Evolutionary conservation across 2,113 vertebrate genomes (phyloP).

Genomic region (Dicerorhinus sumatrensis): DNA sequence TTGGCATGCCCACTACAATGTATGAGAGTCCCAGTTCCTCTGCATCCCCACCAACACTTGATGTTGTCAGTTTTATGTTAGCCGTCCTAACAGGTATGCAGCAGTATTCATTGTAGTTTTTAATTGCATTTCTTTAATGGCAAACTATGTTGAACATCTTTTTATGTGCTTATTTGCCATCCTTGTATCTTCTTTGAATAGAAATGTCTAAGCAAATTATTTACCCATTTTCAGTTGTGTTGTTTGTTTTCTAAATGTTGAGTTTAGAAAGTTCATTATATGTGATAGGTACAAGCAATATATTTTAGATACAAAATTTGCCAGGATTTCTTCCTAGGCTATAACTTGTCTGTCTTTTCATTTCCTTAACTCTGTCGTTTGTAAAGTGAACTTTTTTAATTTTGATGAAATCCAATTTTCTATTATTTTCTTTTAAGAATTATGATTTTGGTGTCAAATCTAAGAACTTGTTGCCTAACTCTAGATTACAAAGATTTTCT

Average conservation of each 20-base stretch:
- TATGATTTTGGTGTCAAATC: not conserved
- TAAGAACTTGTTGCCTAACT: not conserved
- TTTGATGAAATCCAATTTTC: not conserved
- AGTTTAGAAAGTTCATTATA: not conserved
- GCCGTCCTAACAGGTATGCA: too few species aligned
- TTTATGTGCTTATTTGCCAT: not conserved
- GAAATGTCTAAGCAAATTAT: not conserved
- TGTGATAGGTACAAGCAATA: not conserved
- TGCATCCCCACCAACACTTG: not conserved
- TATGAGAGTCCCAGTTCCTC: not conserved
- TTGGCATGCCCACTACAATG: not conserved
- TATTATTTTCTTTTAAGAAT: not conserved
- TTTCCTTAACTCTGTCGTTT: not conserved
- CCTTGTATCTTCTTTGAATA: not conserved
- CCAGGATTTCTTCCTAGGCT: not conserved
- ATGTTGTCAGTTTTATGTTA: not conserved
- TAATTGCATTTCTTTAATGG: not conserved
- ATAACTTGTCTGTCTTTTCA: not conserved
- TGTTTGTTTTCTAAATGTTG: not conserved
- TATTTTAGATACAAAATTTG: not conserved
- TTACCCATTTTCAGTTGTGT: not conserved
- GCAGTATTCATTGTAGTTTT: not conserved
- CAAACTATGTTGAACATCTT: not conserved
- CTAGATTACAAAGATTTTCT: not conserved
- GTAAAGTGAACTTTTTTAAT: not conserved